Conservation (phyloP, 2,888 invertebrate genomes). For the Cephalotes varians region DNA sequence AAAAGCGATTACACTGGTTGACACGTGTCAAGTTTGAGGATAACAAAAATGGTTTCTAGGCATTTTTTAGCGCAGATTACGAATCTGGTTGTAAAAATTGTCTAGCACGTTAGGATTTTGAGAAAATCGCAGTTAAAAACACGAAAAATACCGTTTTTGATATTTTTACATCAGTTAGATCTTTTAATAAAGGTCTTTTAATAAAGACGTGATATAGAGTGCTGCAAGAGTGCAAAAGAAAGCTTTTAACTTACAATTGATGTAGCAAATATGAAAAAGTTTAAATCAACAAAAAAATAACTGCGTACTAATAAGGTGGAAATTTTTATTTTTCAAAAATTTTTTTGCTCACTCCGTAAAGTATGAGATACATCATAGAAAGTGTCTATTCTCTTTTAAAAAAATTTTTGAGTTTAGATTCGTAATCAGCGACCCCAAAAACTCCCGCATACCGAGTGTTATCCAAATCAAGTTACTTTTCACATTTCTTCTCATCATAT, state of each 20-base stretch:
- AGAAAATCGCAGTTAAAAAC: conserved; percentile 2
- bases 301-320: background rate
- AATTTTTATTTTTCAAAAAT: background rate
- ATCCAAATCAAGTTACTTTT: too few species aligned
- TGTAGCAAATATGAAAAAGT: background rate
- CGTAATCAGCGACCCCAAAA: too few species aligned
- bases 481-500: too few species aligned
- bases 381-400: too few species aligned
- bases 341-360: too few species aligned
- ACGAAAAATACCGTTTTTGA: background rate
- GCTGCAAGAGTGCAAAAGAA: background rate
- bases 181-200: background rate
- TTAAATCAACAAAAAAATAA: background rate
- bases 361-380: too few species aligned
- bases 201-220: background rate
- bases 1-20: background rate
- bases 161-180: background rate
- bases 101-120: background rate
- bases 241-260: background rate
- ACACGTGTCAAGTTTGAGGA: background rate
- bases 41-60: background rate
- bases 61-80: background rate
- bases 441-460: too few species aligned
- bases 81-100: background rate
- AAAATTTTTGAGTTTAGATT: too few species aligned